phyloP scores from a whole-genome alignment of 2,797 vertebrate species.

The Crocidura indochinensis region DNA sequence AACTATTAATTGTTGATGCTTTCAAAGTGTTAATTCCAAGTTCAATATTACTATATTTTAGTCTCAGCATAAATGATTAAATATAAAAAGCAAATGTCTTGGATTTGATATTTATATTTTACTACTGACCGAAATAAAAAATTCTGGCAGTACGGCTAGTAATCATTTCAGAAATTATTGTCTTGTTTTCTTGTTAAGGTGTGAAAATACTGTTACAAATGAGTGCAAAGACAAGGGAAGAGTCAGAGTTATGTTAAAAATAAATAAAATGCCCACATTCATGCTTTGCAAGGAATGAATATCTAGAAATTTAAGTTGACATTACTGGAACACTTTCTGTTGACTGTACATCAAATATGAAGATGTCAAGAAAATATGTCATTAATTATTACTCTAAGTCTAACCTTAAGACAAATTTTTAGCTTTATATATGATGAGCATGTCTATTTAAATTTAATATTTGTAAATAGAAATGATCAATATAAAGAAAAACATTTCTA shows the following conservation, averaged over 20 bases:
- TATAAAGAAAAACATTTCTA: background rate
- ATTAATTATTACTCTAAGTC: background rate
- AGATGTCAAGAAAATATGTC: background rate
- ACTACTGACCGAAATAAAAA: background rate
- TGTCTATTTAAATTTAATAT: background rate
- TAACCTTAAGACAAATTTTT: background rate
- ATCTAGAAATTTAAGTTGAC: slow-evolving; percentile 13
- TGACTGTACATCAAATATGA: background rate
- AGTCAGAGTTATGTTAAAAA: background rate
- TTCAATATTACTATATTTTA: background rate
- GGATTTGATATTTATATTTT: background rate
- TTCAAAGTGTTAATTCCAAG: background rate
- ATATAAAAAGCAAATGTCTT: background rate
- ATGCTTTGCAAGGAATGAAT: background rate
- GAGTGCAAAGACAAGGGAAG: background rate
- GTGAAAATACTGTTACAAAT: background rate
- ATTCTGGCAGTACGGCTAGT: background rate
- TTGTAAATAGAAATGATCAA: background rate
- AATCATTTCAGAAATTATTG: slow-evolving; percentile 9
- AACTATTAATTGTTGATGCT: background rate
- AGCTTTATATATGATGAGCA: background rate
- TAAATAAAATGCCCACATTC: background rate
- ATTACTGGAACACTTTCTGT: background rate
- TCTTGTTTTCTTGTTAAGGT: background rate
- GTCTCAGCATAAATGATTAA: background rate